Percentiles rank a stretch among this genome's conserved stretches.
These are phyloP conservation scores for Lutjanus argentimaculatus DNA, from an alignment of 2,797 vertebrate genomes.

Conservation along the genomic window DNA sequence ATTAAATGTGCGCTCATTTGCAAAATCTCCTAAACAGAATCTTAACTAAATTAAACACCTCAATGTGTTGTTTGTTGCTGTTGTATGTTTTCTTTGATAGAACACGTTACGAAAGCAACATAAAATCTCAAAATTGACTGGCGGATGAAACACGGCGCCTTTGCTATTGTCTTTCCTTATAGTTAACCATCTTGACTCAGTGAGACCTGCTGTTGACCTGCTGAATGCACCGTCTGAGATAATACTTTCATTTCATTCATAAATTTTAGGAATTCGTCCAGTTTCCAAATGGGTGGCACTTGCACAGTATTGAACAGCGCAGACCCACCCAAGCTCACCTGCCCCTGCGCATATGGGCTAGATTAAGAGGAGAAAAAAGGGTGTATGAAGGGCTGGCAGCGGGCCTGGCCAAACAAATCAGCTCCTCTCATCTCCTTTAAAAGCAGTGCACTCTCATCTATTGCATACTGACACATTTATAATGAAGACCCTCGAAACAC, in stretches of 20 bases:
- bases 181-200: not conserved
- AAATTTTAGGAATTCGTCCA: not conserved
- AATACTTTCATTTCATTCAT: not conserved
- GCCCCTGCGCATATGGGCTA: not conserved
- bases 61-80: no score
- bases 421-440: not conserved
- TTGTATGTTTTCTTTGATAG: no score
- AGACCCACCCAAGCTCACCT: not conserved
- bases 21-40: no score
- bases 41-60: no score
- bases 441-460: slow-evolving; percentile 3
- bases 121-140: no score
- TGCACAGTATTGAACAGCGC: not conserved
- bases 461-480: slow-evolving; percentile 12
- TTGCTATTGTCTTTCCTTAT: no score
- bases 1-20: no score
- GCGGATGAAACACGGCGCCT: no score
- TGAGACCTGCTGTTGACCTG: not conserved
- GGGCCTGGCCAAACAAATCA: not conserved
- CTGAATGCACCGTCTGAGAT: not conserved
- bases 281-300: not conserved
- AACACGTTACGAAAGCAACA: no score
- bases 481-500: not conserved
- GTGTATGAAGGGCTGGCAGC: not conserved
- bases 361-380: not conserved